These are phyloP conservation scores for Alsophila aescularia DNA, from an alignment of 2,888 invertebrate genomes.

Conservation along the genomic window DNA sequence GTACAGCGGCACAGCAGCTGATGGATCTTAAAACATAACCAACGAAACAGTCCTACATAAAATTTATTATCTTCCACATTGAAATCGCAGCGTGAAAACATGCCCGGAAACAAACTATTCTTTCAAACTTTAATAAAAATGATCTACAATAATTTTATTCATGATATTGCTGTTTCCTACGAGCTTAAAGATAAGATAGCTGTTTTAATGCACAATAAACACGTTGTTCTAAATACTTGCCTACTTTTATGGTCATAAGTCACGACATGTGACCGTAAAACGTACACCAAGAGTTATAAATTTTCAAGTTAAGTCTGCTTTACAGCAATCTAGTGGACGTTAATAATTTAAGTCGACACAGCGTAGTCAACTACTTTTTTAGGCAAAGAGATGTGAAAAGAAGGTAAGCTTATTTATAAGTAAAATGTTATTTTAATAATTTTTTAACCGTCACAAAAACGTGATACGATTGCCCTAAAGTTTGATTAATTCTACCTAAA, in stretches of 20 bases:
- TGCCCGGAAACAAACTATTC: slow-evolving; percentile 29
- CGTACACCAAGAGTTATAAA: slow-evolving; percentile 61
- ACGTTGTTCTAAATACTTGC: slow-evolving; percentile 68
- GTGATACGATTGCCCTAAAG: too few species aligned
- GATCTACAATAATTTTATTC: slow-evolving; percentile 61
- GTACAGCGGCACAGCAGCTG: too few species aligned
- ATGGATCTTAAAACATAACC: slow-evolving; percentile 1
- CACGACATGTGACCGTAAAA: slow-evolving; percentile 72
- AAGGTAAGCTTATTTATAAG: too few species aligned
- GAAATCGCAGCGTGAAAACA: slow-evolving; percentile 31
- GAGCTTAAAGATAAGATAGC: slow-evolving; percentile 58
- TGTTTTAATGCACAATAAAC: slow-evolving; percentile 71
- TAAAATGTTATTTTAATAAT: too few species aligned
- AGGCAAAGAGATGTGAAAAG: too few species aligned
- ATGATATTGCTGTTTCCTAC: slow-evolving; percentile 51
- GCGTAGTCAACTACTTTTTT: neutral
- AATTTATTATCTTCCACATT: slow-evolving; percentile 22
- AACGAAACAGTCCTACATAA: neutral
- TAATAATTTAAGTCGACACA: neutral
- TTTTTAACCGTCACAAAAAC: too few species aligned
- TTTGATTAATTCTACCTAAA: too few species aligned
- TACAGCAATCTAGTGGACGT: slow-evolving; percentile 8
- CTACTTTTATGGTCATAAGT: slow-evolving; percentile 71
- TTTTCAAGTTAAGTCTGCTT: slow-evolving; percentile 49
- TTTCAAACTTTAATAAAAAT: slow-evolving; percentile 47